Evolutionary conservation across 2,888 invertebrate genomes (phyloP).

Genomic region (Tinea trinotella): DNA sequence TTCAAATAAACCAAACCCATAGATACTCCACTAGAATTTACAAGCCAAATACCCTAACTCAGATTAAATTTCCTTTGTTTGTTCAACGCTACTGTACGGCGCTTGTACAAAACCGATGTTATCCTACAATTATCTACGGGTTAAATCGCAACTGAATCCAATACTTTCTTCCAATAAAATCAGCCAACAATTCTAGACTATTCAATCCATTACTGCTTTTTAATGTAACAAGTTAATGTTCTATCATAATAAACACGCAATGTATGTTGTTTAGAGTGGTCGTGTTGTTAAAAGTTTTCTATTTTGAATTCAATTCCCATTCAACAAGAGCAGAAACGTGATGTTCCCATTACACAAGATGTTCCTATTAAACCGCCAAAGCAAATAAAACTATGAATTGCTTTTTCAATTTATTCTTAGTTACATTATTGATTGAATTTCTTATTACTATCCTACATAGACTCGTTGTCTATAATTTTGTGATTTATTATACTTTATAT

Average conservation of each 20-base stretch:
- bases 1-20: no score
- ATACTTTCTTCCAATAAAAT: neutral
- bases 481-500: no score
- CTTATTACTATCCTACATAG: no score
- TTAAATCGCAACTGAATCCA: neutral
- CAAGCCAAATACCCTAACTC: no score
- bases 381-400: neutral
- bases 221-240: neutral
- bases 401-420: neutral
- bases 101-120: slow-evolving; percentile 7
- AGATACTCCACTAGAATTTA: no score
- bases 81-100: neutral
- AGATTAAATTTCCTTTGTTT: neutral
- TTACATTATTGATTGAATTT: no score
- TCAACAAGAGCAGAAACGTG: slow-evolving; percentile 14
- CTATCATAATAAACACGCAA: neutral
- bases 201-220: neutral
- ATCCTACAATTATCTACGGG: slow-evolving; percentile 1
- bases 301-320: neutral
- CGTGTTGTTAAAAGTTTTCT: neutral
- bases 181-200: neutral
- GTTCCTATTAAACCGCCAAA: neutral
- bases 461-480: no score
- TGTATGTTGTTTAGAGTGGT: neutral
- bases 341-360: slow-evolving; percentile 2